A percentile compares a stretch with the other conserved stretches of the same genome.
Conservation (phyloP, 2,888 invertebrate species). For the Harpalus rufipes region DNA sequence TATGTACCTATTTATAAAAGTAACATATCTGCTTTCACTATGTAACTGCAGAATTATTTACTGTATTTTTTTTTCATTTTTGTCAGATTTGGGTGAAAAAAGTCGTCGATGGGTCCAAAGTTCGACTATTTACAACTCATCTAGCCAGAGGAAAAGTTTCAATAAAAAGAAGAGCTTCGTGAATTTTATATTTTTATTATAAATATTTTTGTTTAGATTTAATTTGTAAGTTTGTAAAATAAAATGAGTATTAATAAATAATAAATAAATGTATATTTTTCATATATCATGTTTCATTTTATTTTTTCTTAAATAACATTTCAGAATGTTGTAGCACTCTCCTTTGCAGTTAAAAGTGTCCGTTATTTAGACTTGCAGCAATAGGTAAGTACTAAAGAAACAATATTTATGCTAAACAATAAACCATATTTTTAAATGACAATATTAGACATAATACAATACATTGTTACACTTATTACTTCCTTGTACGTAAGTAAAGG, state of each 20-base stretch:
- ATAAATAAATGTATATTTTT: conserved; percentile 19
- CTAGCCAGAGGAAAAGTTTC: conserved; percentile 93
- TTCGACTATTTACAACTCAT: conserved; percentile 90
- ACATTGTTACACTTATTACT: too few relatives aligned
- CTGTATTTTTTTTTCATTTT: conserved; percentile 62
- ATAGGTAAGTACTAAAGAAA: too few relatives aligned
- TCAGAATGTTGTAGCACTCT: too few relatives aligned
- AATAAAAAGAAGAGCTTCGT: conserved; percentile 91
- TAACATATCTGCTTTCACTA: too few relatives aligned
- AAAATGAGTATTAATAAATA: not conserved
- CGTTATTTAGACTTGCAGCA: too few relatives aligned
- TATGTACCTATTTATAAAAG: too few relatives aligned
- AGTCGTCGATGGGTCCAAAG: conserved; percentile 87
- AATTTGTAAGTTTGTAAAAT: not conserved
- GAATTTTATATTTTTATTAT: conserved; percentile 70
- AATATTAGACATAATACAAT: too few relatives aligned
- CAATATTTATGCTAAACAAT: too few relatives aligned
- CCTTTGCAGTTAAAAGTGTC: not conserved
- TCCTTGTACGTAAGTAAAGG: too few relatives aligned
- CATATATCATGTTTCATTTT: not conserved
- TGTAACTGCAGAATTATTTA: conserved; percentile 4
- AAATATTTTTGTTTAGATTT: conserved; percentile 1
- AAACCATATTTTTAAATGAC: too few relatives aligned
- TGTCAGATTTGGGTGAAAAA: conserved; percentile 95
- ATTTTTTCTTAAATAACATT: not conserved